A percentile compares a stretch with the other conserved stretches of the same genome.
phyloP scores from a whole-genome alignment of 1,140 invertebrate species.

The Penaeus indicus region DNA sequence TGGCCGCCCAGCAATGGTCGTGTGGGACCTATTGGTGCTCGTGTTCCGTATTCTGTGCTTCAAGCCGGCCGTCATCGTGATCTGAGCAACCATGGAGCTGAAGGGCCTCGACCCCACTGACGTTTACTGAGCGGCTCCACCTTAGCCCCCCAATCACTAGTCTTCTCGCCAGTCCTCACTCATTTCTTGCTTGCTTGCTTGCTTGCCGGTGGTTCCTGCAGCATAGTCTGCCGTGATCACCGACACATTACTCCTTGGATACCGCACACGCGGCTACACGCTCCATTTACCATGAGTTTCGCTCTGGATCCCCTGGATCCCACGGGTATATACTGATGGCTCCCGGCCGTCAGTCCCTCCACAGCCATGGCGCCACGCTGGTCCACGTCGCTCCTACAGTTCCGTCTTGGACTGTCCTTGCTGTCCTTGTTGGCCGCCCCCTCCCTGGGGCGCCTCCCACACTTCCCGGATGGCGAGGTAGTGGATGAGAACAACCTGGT shows the following conservation, averaged over 20 bases:
- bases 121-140: slow-evolving; percentile 47
- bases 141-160: slow-evolving; percentile 21
- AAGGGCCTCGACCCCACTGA: slow-evolving; percentile 56
- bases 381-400: slow-evolving; percentile 33
- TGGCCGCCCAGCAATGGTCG: slow-evolving; percentile 61
- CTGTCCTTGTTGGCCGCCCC: slow-evolving; percentile 33
- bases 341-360: slow-evolving; percentile 29
- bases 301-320: slow-evolving; percentile 57
- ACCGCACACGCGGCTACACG: slow-evolving; percentile 40
- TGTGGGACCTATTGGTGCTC: slow-evolving; percentile 53
- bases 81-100: slow-evolving; percentile 56
- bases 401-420: slow-evolving; percentile 32
- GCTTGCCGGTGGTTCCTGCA: neutral
- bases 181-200: too few species aligned
- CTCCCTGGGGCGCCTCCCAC: slow-evolving; percentile 42
- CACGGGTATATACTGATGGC: slow-evolving; percentile 61
- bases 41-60: slow-evolving; percentile 56
- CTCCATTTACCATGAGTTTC: slow-evolving; percentile 61
- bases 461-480: slow-evolving; percentile 32
- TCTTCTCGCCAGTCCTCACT: neutral
- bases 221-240: slow-evolving; percentile 9
- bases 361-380: slow-evolving; percentile 32
- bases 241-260: slow-evolving; percentile 17
- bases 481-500: slow-evolving; percentile 58
- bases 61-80: slow-evolving; percentile 56